These are phyloP conservation scores for Lycopodina hypogea DNA, from an alignment of 37 sponge, comb jelly and placozoan genomes.

Conservation along the genomic window DNA sequence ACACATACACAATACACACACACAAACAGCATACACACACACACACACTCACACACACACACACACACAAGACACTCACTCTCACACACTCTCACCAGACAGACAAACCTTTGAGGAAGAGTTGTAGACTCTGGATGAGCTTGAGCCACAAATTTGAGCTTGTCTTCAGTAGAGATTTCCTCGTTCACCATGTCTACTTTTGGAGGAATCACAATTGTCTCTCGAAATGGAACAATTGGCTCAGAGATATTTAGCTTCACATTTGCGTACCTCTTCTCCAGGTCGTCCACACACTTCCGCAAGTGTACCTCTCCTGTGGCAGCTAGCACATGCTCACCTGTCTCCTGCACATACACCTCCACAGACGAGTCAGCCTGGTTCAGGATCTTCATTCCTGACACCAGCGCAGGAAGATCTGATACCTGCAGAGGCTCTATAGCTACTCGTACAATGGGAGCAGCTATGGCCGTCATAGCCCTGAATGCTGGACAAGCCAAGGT, in stretches of 20 bases:
- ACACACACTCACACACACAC: too few species aligned
- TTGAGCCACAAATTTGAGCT: conserved; percentile 10
- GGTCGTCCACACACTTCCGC: conserved; percentile 89
- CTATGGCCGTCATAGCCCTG: conserved; percentile 64
- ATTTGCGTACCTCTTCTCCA: conserved; percentile 48
- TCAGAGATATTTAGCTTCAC: conserved; percentile 85
- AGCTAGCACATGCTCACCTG: conserved; percentile 86
- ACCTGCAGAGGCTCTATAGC: conserved; percentile 87
- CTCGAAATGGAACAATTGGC: conserved; percentile 93
- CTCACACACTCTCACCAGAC: too few species aligned
- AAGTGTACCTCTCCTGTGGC: conserved; percentile 97
- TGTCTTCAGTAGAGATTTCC: conserved; percentile 57
- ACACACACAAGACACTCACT: too few species aligned
- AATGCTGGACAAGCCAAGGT: conserved; percentile 88
- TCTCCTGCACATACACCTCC: conserved; percentile 70
- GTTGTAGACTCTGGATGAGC: background rate
- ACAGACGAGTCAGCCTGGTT: conserved; percentile 95
- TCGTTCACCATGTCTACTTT: conserved; percentile 89
- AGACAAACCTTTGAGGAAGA: too few species aligned
- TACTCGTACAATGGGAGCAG: conserved; percentile 86
- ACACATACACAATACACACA: too few species aligned
- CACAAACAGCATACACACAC: too few species aligned
- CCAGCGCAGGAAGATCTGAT: conserved; percentile 63
- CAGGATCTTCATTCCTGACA: conserved; percentile 80
- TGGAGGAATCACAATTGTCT: conserved; percentile 83